Percentiles rank a stretch among this genome's conserved stretches.
phyloP scores from a whole-genome alignment of 2,113 vertebrate species.

The Nematolebias whitei region DNA sequence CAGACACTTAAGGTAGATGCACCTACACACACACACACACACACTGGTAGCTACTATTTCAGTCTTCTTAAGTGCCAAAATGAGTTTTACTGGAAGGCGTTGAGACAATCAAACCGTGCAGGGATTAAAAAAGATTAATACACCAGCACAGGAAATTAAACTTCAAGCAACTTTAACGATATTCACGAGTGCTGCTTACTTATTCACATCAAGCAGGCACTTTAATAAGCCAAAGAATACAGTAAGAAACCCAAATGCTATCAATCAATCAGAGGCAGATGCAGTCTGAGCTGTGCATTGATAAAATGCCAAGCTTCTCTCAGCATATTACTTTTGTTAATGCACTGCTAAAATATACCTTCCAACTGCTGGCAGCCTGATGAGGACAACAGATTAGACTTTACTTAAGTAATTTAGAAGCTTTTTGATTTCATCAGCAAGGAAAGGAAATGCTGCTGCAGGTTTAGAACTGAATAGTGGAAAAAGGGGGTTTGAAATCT shows the following conservation, averaged over 20 bases:
- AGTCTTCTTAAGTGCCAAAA: conserved; percentile 72
- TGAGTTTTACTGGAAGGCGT: conserved; percentile 70
- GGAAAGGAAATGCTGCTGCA: neutral
- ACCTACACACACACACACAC: conserved; percentile 30
- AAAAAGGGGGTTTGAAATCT: neutral
- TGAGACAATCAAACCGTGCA: conserved; percentile 77
- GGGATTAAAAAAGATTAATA: conserved; percentile 79
- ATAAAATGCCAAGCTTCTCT: conserved; percentile 53
- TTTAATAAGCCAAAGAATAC: conserved; percentile 78
- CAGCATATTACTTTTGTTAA: conserved; percentile 60
- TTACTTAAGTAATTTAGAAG: conserved; percentile 15
- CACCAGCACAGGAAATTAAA: conserved; percentile 83
- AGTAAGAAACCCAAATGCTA: conserved; percentile 63
- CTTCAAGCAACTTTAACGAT: conserved; percentile 76
- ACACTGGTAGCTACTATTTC: conserved; percentile 52
- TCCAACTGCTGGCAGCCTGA: conserved; percentile 23
- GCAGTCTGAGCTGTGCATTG: conserved; percentile 62
- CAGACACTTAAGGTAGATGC: conserved; percentile 26
- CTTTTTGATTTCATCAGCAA: conserved; percentile 14
- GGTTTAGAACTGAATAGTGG: neutral
- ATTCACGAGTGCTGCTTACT: conserved; percentile 76
- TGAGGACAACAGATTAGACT: conserved; percentile 27
- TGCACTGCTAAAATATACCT: conserved; percentile 49
- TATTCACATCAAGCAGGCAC: conserved; percentile 68
- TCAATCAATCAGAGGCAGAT: conserved; percentile 77